Base-by-base conservation (phyloP, 2,113 vertebrate species). In the Myxocyprinus asiaticus region DNA sequence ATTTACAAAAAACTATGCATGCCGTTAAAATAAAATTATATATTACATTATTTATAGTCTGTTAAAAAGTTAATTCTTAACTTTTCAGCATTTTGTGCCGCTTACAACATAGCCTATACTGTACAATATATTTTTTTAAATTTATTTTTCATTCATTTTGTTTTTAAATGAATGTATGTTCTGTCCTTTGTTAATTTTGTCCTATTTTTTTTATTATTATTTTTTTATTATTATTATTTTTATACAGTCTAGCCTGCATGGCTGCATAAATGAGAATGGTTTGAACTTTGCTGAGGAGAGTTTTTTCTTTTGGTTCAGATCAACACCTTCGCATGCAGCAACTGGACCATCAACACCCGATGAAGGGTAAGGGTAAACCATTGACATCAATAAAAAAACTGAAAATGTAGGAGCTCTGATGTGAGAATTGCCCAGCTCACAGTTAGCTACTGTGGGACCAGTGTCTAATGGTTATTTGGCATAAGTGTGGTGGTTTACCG, bases 41-140 rank as follows among this genome's bases (percentile, higher is more conserved):
- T 99, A 93, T 97, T 97, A 98, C 96, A 98, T 91, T 98, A 98
- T 98, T 96, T 99, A 98, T 98, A 98, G 92, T 93, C 88, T 95
- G 90, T 96, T 95, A 90, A 90, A 98, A 98, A 97, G 93, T 95
- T 93, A 92, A 94, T 95, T 94, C 94, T 93, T 94, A 92, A 90
- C 90, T 86, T 86, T 33, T 33, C 22, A 33, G 22, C 22, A 33
- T 33, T 33, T 94, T 96, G 95, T 97, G 95, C 94, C 94, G 89
- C 94, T 94, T 92, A 93, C 89, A 92, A 93, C 33, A 87, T 88
- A 93, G 93, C 93, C 93, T 94, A 92, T 93, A 94, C 93, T 94
- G 93, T 95, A 92, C 92, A 94, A 81, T 87, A 88, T 84, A 71
- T 79, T 67, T 72, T 81, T 82, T 77, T 59, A 67, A 69, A 1